Conservation (phyloP, 2,113 vertebrate genomes). For the Pachyramphus minor region DNA sequence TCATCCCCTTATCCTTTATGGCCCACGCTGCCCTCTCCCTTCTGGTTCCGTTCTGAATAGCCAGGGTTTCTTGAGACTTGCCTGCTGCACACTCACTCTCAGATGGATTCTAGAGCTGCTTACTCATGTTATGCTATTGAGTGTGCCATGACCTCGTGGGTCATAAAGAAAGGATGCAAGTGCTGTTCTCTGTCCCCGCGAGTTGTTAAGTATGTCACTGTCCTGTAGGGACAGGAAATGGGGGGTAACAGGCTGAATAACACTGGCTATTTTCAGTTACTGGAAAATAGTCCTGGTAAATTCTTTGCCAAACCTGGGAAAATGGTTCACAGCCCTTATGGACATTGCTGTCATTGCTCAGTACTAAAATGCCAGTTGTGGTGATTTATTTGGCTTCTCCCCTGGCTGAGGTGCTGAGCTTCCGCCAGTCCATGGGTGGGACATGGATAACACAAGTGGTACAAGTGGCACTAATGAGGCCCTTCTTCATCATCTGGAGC, state of each 20-base stretch:
- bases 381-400: background rate
- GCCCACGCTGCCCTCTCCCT: background rate
- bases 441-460: background rate
- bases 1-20: background rate
- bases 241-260: background rate
- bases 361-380: background rate
- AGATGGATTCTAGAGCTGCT: background rate
- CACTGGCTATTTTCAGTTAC: background rate
- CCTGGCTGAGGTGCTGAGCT: rapidly evolving
- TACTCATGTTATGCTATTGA: rapidly evolving
- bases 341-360: background rate
- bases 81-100: background rate
- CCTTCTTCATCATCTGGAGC: background rate
- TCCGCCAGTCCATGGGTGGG: background rate
- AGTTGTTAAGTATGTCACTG: background rate
- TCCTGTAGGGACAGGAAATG: background rate
- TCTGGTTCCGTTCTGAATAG: background rate
- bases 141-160: background rate
- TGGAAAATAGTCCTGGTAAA: background rate
- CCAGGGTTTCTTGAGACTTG: background rate
- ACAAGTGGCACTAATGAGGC: background rate
- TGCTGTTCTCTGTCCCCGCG: background rate
- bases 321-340: background rate
- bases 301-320: background rate
- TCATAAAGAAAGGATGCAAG: background rate